Conservation (phyloP, 2,113 vertebrate genomes). For the Pseudorasbora parva region DNA sequence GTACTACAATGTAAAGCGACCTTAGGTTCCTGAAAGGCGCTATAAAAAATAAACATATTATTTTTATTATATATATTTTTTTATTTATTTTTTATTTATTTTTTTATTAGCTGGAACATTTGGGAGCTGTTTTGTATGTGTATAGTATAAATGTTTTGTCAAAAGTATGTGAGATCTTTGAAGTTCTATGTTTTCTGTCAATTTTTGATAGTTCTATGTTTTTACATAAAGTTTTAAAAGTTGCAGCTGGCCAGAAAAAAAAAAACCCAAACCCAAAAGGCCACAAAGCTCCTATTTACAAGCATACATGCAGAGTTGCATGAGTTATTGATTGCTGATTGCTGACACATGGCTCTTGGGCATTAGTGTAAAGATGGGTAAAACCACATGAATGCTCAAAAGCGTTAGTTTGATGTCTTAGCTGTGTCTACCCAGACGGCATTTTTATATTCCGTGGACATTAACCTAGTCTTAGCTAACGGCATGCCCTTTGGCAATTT, state of each 20-base stretch:
- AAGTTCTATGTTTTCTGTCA: background rate
- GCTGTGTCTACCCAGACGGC: background rate
- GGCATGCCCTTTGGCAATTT: conserved; percentile 45
- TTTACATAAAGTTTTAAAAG: conserved; percentile 15
- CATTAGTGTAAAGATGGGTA: background rate
- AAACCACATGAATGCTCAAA: conserved; percentile 10
- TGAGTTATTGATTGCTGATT: conserved; percentile 34
- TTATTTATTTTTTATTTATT: too few species aligned
- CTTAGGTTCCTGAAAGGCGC: too few species aligned
- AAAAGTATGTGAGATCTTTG: background rate
- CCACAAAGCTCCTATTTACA: background rate
- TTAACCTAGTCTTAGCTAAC: conserved; percentile 14
- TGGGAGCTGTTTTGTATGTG: background rate
- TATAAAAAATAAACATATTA: too few species aligned
- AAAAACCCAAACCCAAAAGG: background rate
- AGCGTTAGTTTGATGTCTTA: conserved; percentile 11
- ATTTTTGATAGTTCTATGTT: too few species aligned
- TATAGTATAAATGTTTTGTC: background rate
- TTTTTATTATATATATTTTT: too few species aligned
- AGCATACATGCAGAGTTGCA: background rate
- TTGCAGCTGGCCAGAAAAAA: background rate
- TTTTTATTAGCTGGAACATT: too few species aligned
- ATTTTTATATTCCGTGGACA: conserved; percentile 28
- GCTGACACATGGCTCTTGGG: background rate
- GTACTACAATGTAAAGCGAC: too few species aligned